Conservation (phyloP, 1,140 invertebrate genomes). For the Zaprionus davidi region DNA sequence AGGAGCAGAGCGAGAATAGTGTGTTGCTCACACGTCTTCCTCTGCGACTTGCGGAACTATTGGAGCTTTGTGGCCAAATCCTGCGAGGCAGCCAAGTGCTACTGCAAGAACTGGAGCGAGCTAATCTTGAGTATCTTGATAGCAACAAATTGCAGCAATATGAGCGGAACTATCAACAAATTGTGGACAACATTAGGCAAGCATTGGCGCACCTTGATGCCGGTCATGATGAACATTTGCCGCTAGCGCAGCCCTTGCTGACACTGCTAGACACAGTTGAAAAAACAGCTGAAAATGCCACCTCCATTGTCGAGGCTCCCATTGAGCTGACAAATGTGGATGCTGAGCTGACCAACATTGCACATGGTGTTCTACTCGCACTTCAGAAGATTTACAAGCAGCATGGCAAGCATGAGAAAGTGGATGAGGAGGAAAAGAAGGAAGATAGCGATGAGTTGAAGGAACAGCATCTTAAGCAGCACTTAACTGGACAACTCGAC, state of each 20-base stretch:
- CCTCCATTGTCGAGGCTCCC: background rate
- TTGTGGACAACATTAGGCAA: constrained; percentile 43
- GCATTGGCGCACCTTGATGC: constrained; percentile 31
- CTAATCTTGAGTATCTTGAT: constrained; percentile 48
- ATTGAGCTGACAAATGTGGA: constrained; percentile 65
- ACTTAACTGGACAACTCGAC: constrained; percentile 87
- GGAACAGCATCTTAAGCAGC: constrained; percentile 87
- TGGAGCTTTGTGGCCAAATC: constrained; percentile 44
- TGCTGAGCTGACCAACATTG: constrained; percentile 85
- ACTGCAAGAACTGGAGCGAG: constrained; percentile 45
- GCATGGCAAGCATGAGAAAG: constrained; percentile 75
- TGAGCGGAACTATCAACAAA: constrained; percentile 40
- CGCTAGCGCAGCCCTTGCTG: constrained; percentile 63
- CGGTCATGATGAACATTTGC: constrained; percentile 51
- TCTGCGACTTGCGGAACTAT: constrained; percentile 33
- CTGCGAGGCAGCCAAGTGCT: constrained; percentile 41
- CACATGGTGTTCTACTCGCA: constrained; percentile 87
- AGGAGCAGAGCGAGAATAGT: constrained; percentile 28
- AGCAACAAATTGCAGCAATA: constrained; percentile 36
- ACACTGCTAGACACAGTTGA: constrained; percentile 40
- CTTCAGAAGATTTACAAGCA: constrained; percentile 90
- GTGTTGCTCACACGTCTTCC: constrained; percentile 20
- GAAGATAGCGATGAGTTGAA: constrained; percentile 65
- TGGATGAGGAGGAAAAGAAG: constrained; percentile 6
- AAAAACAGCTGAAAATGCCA: background rate